A percentile compares a stretch with the other conserved stretches of the same genome.
Evolutionary conservation across 2,888 invertebrate species (phyloP).

Genomic region (Seira ritae): DNA sequence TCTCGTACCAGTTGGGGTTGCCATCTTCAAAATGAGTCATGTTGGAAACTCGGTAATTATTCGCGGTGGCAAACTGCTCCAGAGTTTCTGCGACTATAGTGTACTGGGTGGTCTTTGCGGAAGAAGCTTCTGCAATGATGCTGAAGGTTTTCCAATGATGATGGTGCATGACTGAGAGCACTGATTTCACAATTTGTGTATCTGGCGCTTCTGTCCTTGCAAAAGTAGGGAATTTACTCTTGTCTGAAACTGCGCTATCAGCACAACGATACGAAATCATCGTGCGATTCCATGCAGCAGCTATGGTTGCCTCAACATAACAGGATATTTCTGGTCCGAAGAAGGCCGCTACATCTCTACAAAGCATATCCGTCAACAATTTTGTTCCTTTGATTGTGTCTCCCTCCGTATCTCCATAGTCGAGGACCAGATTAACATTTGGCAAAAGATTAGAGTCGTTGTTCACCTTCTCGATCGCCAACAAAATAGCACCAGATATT

Average conservation of each 20-base stretch:
- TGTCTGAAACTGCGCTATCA: constrained; percentile 89
- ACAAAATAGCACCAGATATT: constrained; percentile 92
- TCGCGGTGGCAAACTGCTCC: constrained; percentile 83
- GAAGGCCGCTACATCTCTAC: constrained; percentile 91
- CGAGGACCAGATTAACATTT: constrained; percentile 83
- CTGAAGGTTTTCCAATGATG: constrained; percentile 97
- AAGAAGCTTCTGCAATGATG: constrained; percentile 83
- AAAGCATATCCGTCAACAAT: constrained; percentile 93
- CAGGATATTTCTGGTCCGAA: constrained; percentile 97
- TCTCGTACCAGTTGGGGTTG: constrained; percentile 87
- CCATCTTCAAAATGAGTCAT: constrained; percentile 83
- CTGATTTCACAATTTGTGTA: constrained; percentile 96
- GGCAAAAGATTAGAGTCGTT: constrained; percentile 82
- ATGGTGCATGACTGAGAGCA: constrained; percentile 91
- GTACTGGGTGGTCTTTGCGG: constrained; percentile 80
- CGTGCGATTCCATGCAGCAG: constrained; percentile 94
- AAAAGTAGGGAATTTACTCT: constrained; percentile 86
- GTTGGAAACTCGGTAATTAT: constrained; percentile 90
- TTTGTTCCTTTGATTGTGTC: constrained; percentile 89
- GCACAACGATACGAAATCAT: constrained; percentile 99
- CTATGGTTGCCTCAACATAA: constrained; percentile 94
- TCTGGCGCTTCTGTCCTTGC: constrained; percentile 96
- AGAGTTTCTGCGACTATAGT: constrained; percentile 88
- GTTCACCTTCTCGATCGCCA: constrained; percentile 89
- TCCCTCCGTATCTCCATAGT: constrained; percentile 89